Evolutionary conservation across 2,888 invertebrate genomes (phyloP).

Genomic region (Protonemura montana): DNA sequence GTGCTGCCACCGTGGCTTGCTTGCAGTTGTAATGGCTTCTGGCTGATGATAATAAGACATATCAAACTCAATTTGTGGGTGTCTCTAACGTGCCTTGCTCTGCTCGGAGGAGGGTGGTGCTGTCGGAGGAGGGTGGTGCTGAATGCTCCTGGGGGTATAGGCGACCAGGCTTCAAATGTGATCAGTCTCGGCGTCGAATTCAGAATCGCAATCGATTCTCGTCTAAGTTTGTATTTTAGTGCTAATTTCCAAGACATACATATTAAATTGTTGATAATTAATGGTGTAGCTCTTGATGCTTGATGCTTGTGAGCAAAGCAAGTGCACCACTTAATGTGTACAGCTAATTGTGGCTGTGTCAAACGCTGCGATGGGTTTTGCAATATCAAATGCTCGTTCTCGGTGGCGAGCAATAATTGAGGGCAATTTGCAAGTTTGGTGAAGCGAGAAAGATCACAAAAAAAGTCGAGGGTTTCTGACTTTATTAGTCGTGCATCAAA

Average conservation of each 20-base stretch:
- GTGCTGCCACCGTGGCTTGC: background rate
- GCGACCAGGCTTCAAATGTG: background rate
- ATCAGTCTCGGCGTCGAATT: background rate
- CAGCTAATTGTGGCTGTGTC: too few relatives aligned
- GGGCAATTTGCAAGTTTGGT: too few relatives aligned
- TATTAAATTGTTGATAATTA: too few relatives aligned
- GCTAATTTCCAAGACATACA: background rate
- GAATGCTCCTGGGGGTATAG: background rate
- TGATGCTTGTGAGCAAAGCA: too few relatives aligned
- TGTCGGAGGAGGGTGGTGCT: background rate
- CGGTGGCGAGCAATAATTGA: too few relatives aligned
- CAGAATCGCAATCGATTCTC: background rate
- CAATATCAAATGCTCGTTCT: too few relatives aligned
- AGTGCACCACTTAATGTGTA: too few relatives aligned
- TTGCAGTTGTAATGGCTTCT: background rate
- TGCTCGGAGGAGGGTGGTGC: background rate
- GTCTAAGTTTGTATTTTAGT: background rate
- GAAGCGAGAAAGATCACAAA: too few relatives aligned
- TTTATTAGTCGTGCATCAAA: too few relatives aligned
- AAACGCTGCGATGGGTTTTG: too few relatives aligned
- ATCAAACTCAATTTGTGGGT: background rate
- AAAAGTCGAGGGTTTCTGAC: too few relatives aligned
- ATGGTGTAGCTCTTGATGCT: too few relatives aligned
- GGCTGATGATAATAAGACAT: slow-evolving; percentile 3
- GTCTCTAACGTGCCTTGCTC: background rate